Conservation (phyloP, 2,113 vertebrate genomes). For the Ovis canadensis region DNA sequence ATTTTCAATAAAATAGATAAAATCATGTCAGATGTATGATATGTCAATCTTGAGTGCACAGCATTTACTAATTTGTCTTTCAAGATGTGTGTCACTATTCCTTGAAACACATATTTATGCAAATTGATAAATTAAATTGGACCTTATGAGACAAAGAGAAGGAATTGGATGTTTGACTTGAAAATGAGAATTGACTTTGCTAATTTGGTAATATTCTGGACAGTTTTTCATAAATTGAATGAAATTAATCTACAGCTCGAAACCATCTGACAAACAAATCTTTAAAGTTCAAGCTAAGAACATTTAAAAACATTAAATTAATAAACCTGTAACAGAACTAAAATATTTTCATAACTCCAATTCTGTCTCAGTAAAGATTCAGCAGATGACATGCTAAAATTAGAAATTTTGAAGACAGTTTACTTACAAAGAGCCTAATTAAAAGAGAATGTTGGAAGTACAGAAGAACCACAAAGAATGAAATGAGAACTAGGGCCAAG, state of each 20-base stretch:
- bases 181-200: neutral
- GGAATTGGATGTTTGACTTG: neutral
- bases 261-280: neutral
- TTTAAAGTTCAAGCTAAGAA: neutral
- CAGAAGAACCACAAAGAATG: neutral
- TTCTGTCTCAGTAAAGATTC: neutral
- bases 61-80: neutral
- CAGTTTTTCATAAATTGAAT: neutral
- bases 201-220: neutral
- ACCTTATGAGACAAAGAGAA: neutral
- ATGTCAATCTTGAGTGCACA: neutral
- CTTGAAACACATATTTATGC: neutral
- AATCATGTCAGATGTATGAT: neutral
- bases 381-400: neutral
- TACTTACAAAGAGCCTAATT: neutral
- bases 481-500: neutral
- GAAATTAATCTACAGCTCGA: neutral
- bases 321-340: neutral
- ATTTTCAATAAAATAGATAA: neutral
- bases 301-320: neutral
- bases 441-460: neutral
- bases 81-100: neutral
- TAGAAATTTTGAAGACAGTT: neutral
- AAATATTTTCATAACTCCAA: neutral
- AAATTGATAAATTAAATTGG: constrained; percentile 5